A percentile compares a stretch with the other conserved stretches of the same genome.
Conservation (phyloP, 92 coral and sea anemone species). For the Bergia puertoricense region DNA sequence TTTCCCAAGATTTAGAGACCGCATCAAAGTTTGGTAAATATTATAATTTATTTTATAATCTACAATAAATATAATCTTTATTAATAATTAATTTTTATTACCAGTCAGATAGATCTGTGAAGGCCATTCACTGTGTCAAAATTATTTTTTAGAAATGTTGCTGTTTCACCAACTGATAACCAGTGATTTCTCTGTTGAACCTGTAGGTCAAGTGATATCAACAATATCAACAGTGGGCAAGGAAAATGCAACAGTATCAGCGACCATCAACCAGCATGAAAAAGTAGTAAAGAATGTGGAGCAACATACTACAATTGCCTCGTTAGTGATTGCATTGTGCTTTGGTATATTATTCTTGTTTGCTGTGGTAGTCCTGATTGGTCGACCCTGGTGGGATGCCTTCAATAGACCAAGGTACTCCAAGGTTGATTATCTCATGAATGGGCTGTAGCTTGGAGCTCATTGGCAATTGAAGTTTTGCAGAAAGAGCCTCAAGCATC, state of each 20-base stretch:
- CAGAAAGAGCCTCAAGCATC: background rate
- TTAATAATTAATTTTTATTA: too few relatives aligned
- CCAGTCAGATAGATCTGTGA: too few relatives aligned
- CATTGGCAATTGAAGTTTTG: background rate
- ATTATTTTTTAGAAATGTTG: too few relatives aligned
- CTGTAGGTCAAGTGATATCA: too few relatives aligned
- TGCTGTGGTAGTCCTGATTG: slow-evolving; percentile 75
- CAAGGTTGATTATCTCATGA: slow-evolving; percentile 88
- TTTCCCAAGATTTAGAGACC: too few relatives aligned
- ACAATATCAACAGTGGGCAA: background rate
- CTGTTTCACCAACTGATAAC: background rate
- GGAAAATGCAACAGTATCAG: slow-evolving; percentile 7
- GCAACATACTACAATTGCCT: slow-evolving; percentile 73
- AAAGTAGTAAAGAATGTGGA: slow-evolving; percentile 23
- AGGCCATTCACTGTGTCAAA: background rate
- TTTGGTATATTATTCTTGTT: slow-evolving; percentile 80
- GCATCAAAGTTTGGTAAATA: too few relatives aligned
- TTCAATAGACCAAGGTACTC: slow-evolving; percentile 86
- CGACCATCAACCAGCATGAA: background rate
- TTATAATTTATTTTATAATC: too few relatives aligned
- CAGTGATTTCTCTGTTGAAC: background rate
- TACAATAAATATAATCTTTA: too few relatives aligned
- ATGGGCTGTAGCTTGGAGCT: slow-evolving; percentile 60
- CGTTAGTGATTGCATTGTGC: slow-evolving; percentile 81
- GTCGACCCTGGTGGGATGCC: slow-evolving; percentile 88